Percentiles rank a stretch among this genome's conserved stretches.
These are phyloP conservation scores for Styela clava DNA, from an alignment of 23 tunicate genomes.

Conservation along the genomic window DNA sequence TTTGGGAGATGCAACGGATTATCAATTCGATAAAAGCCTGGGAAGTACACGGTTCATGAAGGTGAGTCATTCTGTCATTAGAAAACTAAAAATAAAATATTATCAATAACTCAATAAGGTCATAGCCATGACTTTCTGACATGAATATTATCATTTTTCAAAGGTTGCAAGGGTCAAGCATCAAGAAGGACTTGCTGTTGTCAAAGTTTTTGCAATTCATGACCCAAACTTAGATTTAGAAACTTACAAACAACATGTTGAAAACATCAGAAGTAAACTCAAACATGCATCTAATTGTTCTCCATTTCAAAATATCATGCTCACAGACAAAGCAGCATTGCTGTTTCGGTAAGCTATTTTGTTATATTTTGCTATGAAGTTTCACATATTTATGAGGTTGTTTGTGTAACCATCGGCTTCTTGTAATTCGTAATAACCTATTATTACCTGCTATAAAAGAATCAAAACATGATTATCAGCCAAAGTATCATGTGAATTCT, in stretches of 20 bases:
- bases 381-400: background rate
- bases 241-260: conserved; percentile 60
- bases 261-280: conserved; percentile 25
- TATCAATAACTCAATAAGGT: no score
- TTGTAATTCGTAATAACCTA: no score
- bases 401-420: no score
- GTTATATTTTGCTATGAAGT: background rate
- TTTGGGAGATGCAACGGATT: conserved; percentile 68
- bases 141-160: background rate
- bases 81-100: no score
- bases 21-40: conserved; percentile 53
- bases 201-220: conserved; percentile 86
- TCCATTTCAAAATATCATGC: conserved; percentile 51
- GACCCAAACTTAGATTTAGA: conserved; percentile 57
- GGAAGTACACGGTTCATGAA: conserved; percentile 99
- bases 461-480: background rate
- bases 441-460: no score
- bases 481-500: no score
- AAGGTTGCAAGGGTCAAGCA: conserved; percentile 72
- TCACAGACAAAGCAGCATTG: conserved; percentile 69
- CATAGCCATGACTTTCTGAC: no score
- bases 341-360: conserved; percentile 27
- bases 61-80: conserved; percentile 17
- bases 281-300: conserved; percentile 80
- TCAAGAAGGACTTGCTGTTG: conserved; percentile 70